Evolutionary conservation across 2,797 vertebrate genomes (phyloP).

Genomic region (Pagetopsis macropterus): DNA sequence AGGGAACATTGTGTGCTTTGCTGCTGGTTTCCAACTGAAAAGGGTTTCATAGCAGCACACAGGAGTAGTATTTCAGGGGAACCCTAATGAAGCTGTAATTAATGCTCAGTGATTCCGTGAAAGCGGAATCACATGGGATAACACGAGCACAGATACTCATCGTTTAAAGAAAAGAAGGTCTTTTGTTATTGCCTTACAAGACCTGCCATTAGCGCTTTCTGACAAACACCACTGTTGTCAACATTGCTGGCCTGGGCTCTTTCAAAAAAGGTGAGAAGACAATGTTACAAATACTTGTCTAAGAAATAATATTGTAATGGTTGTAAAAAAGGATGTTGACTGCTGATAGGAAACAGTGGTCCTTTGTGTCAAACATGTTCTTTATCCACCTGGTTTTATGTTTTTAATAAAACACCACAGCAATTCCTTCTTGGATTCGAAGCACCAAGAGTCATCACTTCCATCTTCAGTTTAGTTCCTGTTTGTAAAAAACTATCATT

Average conservation of each 20-base stretch:
- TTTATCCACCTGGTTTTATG: not conserved
- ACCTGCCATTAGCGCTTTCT: too few species aligned
- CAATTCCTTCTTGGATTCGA: not conserved
- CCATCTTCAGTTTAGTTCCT: not conserved
- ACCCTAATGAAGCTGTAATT: constrained; percentile 27
- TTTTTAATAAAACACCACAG: not conserved
- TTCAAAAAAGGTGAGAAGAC: too few species aligned
- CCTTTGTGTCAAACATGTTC: too few species aligned
- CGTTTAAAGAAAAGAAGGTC: too few species aligned
- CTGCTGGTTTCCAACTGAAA: not conserved
- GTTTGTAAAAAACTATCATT: too few species aligned
- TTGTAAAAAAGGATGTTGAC: too few species aligned
- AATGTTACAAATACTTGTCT: too few species aligned
- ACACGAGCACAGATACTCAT: not conserved
- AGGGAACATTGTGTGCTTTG: constrained; percentile 17
- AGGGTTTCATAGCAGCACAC: constrained; percentile 12
- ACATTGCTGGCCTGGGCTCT: too few species aligned
- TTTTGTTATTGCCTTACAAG: too few species aligned
- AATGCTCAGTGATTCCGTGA: constrained; percentile 19
- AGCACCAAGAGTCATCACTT: not conserved
- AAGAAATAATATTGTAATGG: too few species aligned
- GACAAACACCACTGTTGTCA: too few species aligned
- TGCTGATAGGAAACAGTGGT: too few species aligned
- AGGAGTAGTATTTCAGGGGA: constrained; percentile 35
- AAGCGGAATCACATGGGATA: constrained; percentile 17